Evolutionary conservation across 2,888 invertebrate genomes (phyloP).

Genomic region (Diaprepes abbreviatus): DNA sequence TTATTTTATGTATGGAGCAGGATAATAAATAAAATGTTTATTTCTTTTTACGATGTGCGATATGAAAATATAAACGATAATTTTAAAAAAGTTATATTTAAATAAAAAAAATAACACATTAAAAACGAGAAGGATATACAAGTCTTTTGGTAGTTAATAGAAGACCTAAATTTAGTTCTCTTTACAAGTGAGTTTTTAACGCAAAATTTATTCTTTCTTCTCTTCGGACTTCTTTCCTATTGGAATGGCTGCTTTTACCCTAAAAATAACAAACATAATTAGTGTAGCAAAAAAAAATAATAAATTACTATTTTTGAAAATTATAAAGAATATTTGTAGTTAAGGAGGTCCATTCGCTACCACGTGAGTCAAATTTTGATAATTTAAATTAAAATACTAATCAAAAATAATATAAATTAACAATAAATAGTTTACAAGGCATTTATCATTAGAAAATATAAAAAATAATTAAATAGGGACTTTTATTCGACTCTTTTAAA

Average conservation of each 20-base stretch:
- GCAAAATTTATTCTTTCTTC: slow-evolving; percentile 73
- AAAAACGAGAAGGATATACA: slow-evolving; percentile 51
- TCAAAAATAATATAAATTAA: too few species aligned
- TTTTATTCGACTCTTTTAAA: too few species aligned
- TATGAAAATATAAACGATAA: slow-evolving; percentile 11
- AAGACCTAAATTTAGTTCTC: slow-evolving; percentile 31
- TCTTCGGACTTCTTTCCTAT: slow-evolving; percentile 89
- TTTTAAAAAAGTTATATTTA: slow-evolving; percentile 15
- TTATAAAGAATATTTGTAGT: too few species aligned
- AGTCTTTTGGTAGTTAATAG: slow-evolving; percentile 39
- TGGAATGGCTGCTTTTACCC: slow-evolving; percentile 90
- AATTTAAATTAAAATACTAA: too few species aligned
- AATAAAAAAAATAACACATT: slow-evolving; percentile 29
- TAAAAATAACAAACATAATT: slow-evolving; percentile 65
- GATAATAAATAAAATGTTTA: background rate
- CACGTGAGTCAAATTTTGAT: too few species aligned
- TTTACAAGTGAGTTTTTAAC: slow-evolving; percentile 73
- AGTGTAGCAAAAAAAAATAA: background rate
- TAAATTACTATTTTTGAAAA: too few species aligned
- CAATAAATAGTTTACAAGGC: too few species aligned
- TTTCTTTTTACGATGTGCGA: slow-evolving; percentile 1
- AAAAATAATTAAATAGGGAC: too few species aligned
- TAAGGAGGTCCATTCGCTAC: too few species aligned
- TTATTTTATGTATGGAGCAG: background rate
- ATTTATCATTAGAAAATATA: too few species aligned